phyloP scores from a whole-genome alignment of 2,888 invertebrate genomes.

The Patella pellucida region DNA sequence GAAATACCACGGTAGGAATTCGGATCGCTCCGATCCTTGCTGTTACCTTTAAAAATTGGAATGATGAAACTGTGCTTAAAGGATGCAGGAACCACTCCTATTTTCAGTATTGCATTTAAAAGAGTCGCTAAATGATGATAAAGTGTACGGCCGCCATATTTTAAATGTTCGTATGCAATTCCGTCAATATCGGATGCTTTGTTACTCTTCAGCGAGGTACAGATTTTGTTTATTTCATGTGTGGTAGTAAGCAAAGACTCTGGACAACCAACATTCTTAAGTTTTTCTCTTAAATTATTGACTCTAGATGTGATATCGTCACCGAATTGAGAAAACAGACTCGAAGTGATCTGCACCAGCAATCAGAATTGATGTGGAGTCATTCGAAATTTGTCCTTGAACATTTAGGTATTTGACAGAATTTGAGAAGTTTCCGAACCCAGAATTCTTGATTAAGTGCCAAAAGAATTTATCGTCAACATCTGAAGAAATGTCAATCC shows the following conservation, averaged over 20 bases:
- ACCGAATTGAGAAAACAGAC: not conserved
- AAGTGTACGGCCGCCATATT: not conserved
- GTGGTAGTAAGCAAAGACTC: not conserved
- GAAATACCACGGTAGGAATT: constrained; percentile 19
- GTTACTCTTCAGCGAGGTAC: not conserved
- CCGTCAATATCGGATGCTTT: not conserved
- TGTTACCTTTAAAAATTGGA: constrained; percentile 17
- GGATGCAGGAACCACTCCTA: not conserved
- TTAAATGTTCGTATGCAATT: not conserved
- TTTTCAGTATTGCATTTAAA: not conserved
- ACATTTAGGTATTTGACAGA: not conserved
- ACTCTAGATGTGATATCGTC: not conserved
- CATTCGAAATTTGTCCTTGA: not conserved
- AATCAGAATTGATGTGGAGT: not conserved
- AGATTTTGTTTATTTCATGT: not conserved
- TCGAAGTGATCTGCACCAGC: not conserved
- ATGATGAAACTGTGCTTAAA: constrained; percentile 15
- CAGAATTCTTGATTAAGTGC: not conserved
- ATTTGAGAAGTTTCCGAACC: not conserved
- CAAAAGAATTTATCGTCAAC: not conserved
- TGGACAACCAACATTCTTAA: not conserved
- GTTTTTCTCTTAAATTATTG: not conserved
- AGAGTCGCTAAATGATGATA: not conserved
- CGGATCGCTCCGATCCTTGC: not conserved
- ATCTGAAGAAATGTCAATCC: not conserved